Percentiles rank a stretch among this genome's conserved stretches.
Conservation (phyloP, 2,113 vertebrate genomes). For the Gasterosteus aculeatus region DNA sequence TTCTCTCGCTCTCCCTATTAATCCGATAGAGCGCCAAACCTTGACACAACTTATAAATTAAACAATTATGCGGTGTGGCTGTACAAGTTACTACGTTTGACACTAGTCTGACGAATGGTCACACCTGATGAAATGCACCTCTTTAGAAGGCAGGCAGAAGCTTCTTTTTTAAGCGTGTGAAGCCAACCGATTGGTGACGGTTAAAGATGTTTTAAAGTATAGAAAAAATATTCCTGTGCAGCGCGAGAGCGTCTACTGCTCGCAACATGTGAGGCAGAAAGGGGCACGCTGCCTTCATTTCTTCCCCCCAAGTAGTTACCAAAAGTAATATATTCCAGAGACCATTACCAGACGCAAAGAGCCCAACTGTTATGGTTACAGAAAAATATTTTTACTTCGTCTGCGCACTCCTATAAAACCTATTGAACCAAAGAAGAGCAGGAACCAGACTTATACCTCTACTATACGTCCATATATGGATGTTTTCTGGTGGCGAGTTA, state of each 20-base stretch:
- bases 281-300: constrained; percentile 14
- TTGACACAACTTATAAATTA: constrained; percentile 11
- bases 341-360: constrained; percentile 55
- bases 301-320: constrained; percentile 37
- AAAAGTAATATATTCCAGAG: constrained; percentile 58
- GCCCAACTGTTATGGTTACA: constrained; percentile 69
- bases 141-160: not conserved
- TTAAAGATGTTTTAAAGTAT: constrained; percentile 1
- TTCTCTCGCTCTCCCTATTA: constrained; percentile 13
- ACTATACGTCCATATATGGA: constrained; percentile 66
- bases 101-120: not conserved
- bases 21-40: constrained; percentile 26
- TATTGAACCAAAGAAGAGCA: constrained; percentile 55
- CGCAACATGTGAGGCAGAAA: constrained; percentile 14
- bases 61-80: not conserved
- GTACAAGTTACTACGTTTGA: not conserved
- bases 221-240: not conserved
- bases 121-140: not conserved
- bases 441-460: constrained; percentile 39
- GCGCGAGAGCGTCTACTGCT: constrained; percentile 13
- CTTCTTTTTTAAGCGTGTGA: constrained; percentile 11
- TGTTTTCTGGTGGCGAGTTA: constrained; percentile 36
- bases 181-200: not conserved
- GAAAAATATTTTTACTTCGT: constrained; percentile 66
- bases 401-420: constrained; percentile 57